Percentiles rank a stretch among this genome's conserved stretches.
These are phyloP conservation scores for Pristionchus fissidentatus DNA, from an alignment of 2,888 invertebrate genomes.

Conservation along the genomic window DNA sequence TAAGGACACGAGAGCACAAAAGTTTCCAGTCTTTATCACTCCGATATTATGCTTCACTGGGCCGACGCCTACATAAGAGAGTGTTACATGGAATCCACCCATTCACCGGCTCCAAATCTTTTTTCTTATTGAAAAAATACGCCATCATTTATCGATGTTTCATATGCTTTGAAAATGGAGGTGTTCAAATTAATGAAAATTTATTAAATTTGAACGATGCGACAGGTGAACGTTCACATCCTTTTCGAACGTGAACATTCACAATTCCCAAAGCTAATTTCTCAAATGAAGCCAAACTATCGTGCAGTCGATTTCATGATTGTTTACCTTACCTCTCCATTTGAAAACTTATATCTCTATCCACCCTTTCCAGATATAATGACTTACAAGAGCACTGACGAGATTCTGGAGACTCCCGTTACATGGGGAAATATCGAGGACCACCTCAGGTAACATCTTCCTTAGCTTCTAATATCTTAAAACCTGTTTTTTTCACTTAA, in stretches of 20 bases:
- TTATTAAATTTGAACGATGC: too few species aligned
- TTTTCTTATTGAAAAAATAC: not conserved
- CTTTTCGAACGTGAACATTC: too few species aligned
- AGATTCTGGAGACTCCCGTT: slow-evolving; percentile 3
- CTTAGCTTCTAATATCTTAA: not conserved
- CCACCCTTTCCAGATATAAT: not conserved
- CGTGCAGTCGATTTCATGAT: too few species aligned
- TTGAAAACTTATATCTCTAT: not conserved
- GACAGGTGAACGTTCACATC: too few species aligned
- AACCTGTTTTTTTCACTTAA: not conserved
- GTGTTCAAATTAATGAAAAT: too few species aligned
- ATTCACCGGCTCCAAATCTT: not conserved
- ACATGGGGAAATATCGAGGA: slow-evolving; percentile 23
- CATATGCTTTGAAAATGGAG: not conserved
- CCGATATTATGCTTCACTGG: not conserved
- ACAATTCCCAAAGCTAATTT: too few species aligned
- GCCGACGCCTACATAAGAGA: not conserved
- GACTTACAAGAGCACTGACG: not conserved
- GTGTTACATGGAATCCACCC: not conserved
- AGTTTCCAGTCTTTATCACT: not conserved
- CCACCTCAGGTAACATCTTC: slow-evolving; percentile 29
- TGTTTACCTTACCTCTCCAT: not conserved
- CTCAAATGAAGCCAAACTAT: too few species aligned
- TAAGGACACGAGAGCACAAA: too few species aligned
- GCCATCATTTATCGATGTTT: not conserved